Base-by-base conservation (phyloP, 2,797 vertebrate species). In the Enteromius mattozi region DNA sequence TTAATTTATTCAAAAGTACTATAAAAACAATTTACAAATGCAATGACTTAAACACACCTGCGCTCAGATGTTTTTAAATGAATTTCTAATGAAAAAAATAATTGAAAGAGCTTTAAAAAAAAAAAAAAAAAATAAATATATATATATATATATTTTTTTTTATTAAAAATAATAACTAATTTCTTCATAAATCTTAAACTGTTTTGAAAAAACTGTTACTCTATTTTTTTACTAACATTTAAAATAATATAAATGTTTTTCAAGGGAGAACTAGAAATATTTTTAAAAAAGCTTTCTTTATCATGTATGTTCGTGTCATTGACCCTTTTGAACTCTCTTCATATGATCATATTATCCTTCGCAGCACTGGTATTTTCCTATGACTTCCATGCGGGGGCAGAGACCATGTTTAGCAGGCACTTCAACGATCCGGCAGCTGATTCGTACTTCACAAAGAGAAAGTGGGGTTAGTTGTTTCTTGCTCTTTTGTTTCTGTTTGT, bases 341-440 rank as follows among this genome's bases (percentile, higher is more conserved):
- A 16, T 5, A 13, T 77, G 69, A 14, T 81, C 27, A 17, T 49
- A 42, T 21, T 24, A 30, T 59, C 88, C 19, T 92, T 40, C 85
- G 65, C 91, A 99, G 98, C 98, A 21, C 95, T 99, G 93, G 98
- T 99, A 88, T 99, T 99, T 94, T 98, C 98, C 0, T 99, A 99
- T 78, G 98, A 99, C 93, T 99, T 99, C 93, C 98, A 99, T 81
- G 98, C 98, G 90, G 98, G 98, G 91, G 97, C 97, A 85, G 98
- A 99, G 92, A 99, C 98, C 56, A 97, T 99, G 98, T 99, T 98
- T 95, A 98, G 96, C 95, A 96, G 97, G 91, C 98, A 99, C 92
- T 99, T 99, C 94, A 99, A 98, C 87, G 98, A 99, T 88, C 97
- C 98, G 35, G 96, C 96, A 86, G 97, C 98, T 74, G 98, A 99